These are phyloP conservation scores for Acrossocheilus wenchowensis DNA, from an alignment of 2,797 vertebrate species.

Conservation along the genomic window DNA sequence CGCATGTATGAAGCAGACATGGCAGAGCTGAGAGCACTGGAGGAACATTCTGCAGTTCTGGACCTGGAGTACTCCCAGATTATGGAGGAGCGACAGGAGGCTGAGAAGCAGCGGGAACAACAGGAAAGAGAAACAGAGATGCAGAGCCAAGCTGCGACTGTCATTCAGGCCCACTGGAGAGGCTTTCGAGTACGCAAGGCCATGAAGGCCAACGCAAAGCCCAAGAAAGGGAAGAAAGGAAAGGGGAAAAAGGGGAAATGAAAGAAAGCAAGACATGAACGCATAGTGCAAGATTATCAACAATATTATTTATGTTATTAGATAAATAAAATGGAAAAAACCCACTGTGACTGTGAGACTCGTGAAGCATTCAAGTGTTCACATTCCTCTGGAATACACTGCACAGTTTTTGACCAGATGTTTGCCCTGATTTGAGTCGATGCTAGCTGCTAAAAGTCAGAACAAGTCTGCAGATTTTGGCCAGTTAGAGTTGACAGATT, in stretches of 20 bases:
- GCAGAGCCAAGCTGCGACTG: slow-evolving; percentile 76
- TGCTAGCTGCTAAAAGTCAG: background rate
- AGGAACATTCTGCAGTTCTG: slow-evolving; percentile 71
- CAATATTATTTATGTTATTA: background rate
- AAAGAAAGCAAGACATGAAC: background rate
- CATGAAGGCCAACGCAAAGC: slow-evolving; percentile 76
- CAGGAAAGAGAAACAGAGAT: slow-evolving; percentile 72
- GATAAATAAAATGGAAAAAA: background rate
- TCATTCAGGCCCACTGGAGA: slow-evolving; percentile 89
- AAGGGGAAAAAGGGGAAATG: slow-evolving; percentile 67
- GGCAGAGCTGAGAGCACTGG: slow-evolving; percentile 74
- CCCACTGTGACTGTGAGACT: background rate
- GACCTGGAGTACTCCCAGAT: slow-evolving; percentile 81
- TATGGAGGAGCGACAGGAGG: slow-evolving; percentile 71
- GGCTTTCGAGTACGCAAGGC: slow-evolving; percentile 81
- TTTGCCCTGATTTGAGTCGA: background rate
- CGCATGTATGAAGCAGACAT: slow-evolving; percentile 70
- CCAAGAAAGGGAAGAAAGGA: slow-evolving; percentile 74
- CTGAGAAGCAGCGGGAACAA: slow-evolving; percentile 69
- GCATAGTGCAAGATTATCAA: background rate
- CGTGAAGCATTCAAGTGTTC: background rate
- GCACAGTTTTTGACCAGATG: background rate
- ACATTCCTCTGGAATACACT: no score
- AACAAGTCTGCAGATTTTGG: background rate
- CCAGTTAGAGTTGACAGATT: background rate